phyloP scores from a whole-genome alignment of 2,113 vertebrate genomes.

The Phoenicopterus ruber region DNA sequence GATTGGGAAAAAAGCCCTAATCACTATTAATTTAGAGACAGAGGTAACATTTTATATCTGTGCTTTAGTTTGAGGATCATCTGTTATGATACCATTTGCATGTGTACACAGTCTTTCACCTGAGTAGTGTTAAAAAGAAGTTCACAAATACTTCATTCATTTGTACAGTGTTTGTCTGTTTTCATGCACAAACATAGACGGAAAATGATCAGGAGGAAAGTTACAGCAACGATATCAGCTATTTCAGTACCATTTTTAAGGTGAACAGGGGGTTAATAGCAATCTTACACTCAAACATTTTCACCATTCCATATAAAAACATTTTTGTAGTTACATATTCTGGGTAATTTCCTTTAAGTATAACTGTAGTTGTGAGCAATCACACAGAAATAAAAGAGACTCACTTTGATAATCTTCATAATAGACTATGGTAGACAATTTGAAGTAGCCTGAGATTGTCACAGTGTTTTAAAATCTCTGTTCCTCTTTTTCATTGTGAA shows the following conservation, averaged over 20 bases:
- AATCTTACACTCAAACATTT: background rate
- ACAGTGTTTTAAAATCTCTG: background rate
- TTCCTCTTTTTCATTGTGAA: background rate
- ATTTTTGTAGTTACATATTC: background rate
- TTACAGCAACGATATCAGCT: background rate
- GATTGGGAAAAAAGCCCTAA: rapidly evolving
- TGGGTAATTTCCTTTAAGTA: background rate
- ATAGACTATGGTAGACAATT: background rate
- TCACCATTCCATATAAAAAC: background rate
- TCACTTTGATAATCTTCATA: slow-evolving; percentile 19
- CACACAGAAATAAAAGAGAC: background rate
- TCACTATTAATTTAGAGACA: background rate
- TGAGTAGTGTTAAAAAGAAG: background rate
- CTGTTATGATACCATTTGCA: background rate
- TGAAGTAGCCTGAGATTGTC: background rate
- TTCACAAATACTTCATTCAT: background rate
- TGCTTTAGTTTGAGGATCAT: background rate
- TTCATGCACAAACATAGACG: background rate
- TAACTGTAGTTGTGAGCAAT: background rate
- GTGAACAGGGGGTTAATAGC: background rate
- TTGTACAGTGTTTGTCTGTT: background rate
- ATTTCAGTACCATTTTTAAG: background rate
- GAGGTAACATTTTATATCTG: background rate
- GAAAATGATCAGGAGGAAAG: background rate
- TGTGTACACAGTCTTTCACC: background rate